Percentiles rank a stretch among this genome's conserved stretches.
Conservation (phyloP, 2,888 invertebrate genomes). For the Carpatolechia fugitivella region DNA sequence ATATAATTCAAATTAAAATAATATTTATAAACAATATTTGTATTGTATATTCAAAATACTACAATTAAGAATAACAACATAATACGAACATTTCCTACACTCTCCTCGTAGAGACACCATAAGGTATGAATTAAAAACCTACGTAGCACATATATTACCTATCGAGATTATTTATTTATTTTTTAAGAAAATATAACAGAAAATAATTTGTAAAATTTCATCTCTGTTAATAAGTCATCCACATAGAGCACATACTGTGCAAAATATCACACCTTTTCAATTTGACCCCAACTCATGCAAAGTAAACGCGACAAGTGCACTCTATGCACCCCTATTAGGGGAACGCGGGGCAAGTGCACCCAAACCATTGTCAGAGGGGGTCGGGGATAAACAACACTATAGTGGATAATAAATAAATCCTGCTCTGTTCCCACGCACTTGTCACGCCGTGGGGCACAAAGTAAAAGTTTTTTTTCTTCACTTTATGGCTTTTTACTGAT, state of each 20-base stretch:
- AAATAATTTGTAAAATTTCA: too few species aligned
- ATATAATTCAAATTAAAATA: too few species aligned
- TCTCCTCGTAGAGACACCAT: too few species aligned
- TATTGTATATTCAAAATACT: too few species aligned
- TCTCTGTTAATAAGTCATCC: too few species aligned
- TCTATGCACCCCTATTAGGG: slow-evolving; percentile 30
- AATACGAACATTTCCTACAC: too few species aligned
- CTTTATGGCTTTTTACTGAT: slow-evolving; percentile 50
- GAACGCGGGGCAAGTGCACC: slow-evolving; percentile 14
- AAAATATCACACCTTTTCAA: slow-evolving; percentile 19
- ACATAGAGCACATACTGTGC: background rate
- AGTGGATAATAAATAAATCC: slow-evolving; percentile 16
- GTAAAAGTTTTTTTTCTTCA: slow-evolving; percentile 12
- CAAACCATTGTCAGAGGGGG: slow-evolving; percentile 4
- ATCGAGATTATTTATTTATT: too few species aligned
- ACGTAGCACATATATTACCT: too few species aligned
- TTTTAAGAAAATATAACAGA: too few species aligned
- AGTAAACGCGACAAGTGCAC: slow-evolving; percentile 8
- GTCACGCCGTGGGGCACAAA: slow-evolving; percentile 55
- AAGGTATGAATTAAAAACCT: too few species aligned
- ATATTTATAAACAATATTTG: too few species aligned
- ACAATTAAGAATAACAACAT: too few species aligned
- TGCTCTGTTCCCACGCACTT: slow-evolving; percentile 57
- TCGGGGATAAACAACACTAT: background rate
- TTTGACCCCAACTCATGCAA: slow-evolving; percentile 17